Conservation (phyloP, 2,888 invertebrate genomes). For the Drosophila merina region DNA sequence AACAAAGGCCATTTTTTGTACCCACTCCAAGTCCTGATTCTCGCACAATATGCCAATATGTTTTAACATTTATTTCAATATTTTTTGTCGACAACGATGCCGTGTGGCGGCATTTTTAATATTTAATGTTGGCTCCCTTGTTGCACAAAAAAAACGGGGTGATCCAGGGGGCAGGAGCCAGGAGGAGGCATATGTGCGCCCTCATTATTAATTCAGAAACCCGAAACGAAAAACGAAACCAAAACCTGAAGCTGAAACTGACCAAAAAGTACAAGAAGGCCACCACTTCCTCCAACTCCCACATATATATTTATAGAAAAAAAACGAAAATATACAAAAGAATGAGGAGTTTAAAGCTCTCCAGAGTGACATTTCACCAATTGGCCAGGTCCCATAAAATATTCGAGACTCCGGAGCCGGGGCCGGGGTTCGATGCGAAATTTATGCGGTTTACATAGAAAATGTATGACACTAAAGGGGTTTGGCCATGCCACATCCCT, state of each 20-base stretch:
- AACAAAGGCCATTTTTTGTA: constrained; percentile 17
- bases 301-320: background rate
- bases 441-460: constrained; percentile 78
- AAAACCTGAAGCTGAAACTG: constrained; percentile 37
- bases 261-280: constrained; percentile 35
- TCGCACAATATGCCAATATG: constrained; percentile 76
- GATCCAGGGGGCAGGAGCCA: background rate
- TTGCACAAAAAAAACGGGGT: background rate
- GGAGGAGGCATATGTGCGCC: constrained; percentile 56
- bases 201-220: constrained; percentile 72
- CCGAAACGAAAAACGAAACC: constrained; percentile 47
- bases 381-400: constrained; percentile 82
- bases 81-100: constrained; percentile 56
- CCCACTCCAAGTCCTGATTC: constrained; percentile 24
- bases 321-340: background rate
- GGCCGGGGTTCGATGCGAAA: constrained; percentile 42
- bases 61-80: constrained; percentile 78
- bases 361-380: constrained; percentile 82
- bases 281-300: background rate
- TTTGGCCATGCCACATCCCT: background rate
- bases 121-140: constrained; percentile 63
- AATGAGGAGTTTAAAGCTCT: constrained; percentile 73
- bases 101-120: constrained; percentile 74
- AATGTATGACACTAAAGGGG: constrained; percentile 73
- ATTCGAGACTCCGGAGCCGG: constrained; percentile 42